Evolutionary conservation across 2,797 vertebrate species (phyloP).

Genomic region (Fistularia tabacaria): DNA sequence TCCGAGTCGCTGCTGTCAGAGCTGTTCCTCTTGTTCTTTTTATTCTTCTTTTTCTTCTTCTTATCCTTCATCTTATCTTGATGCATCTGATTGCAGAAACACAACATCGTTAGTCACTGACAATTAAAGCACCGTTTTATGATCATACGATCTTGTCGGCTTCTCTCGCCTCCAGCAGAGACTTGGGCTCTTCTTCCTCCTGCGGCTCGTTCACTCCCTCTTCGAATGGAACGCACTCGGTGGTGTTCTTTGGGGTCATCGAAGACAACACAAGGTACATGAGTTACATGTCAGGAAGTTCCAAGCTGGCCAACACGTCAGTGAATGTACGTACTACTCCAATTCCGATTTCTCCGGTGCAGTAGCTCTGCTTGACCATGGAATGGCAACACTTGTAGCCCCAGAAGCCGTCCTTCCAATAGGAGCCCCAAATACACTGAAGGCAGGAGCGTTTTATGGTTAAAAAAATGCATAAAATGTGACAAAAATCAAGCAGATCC

Average conservation of each 20-base stretch:
- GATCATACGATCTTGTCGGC: not conserved
- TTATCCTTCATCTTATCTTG: slow-evolving; percentile 88
- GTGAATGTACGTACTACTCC: slow-evolving; percentile 77
- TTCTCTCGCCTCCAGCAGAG: slow-evolving; percentile 84
- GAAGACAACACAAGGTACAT: not conserved
- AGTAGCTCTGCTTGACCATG: slow-evolving; percentile 95
- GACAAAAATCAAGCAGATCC: too few species aligned
- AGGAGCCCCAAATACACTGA: slow-evolving; percentile 97
- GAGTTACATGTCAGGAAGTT: not conserved
- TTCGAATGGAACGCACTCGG: slow-evolving; percentile 71
- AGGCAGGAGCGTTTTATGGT: slow-evolving; percentile 9
- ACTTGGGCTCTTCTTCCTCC: slow-evolving; percentile 77
- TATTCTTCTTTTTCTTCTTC: slow-evolving; percentile 91
- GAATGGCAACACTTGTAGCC: slow-evolving; percentile 97
- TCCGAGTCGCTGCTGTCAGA: slow-evolving; percentile 91
- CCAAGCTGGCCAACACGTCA: not conserved
- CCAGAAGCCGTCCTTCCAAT: slow-evolving; percentile 94
- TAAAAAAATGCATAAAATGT: not conserved
- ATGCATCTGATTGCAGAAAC: slow-evolving; percentile 79
- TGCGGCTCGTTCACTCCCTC: slow-evolving; percentile 69
- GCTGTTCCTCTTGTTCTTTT: slow-evolving; percentile 73
- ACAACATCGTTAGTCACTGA: not conserved
- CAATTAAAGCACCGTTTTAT: not conserved
- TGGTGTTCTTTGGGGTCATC: slow-evolving; percentile 50
- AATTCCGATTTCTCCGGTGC: slow-evolving; percentile 90